Percentiles rank a stretch among this genome's conserved stretches.
phyloP scores from a whole-genome alignment of 2,888 invertebrate species.

The Neoaliturus tenellus region DNA sequence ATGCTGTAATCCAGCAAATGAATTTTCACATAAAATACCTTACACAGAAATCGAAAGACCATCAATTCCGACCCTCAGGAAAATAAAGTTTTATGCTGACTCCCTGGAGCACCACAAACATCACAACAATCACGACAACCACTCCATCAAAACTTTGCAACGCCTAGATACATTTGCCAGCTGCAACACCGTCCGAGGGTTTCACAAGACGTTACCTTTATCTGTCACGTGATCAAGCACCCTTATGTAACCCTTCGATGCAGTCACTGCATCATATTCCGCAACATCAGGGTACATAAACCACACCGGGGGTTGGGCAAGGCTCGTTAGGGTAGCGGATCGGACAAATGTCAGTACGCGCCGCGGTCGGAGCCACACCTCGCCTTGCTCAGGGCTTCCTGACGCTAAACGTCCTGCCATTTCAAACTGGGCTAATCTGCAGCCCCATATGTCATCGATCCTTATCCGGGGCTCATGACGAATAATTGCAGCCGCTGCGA shows the following conservation, averaged over 20 bases:
- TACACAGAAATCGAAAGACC: too few species aligned
- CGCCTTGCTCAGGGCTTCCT: neutral
- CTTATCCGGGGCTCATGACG: conserved; percentile 21
- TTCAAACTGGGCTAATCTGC: conserved; percentile 14
- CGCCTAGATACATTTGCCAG: too few species aligned
- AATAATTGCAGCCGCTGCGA: neutral
- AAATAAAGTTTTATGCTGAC: too few species aligned
- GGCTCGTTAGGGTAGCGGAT: conserved; percentile 10
- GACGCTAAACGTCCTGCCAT: neutral
- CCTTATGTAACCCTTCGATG: neutral
- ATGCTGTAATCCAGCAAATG: too few species aligned
- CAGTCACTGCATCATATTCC: neutral
- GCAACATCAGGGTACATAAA: neutral
- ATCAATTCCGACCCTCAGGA: too few species aligned
- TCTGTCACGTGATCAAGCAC: neutral
- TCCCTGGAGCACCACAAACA: too few species aligned
- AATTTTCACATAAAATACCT: too few species aligned
- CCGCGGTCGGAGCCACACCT: neutral
- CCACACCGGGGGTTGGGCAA: neutral
- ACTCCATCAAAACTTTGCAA: too few species aligned
- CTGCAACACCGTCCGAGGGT: neutral
- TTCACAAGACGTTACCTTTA: neutral
- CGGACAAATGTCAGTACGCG: neutral
- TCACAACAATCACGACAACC: too few species aligned
- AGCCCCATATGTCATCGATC: conserved; percentile 22